Base-by-base conservation (phyloP, 2,888 invertebrate species). In the Acanthacorydalis orientalis region DNA sequence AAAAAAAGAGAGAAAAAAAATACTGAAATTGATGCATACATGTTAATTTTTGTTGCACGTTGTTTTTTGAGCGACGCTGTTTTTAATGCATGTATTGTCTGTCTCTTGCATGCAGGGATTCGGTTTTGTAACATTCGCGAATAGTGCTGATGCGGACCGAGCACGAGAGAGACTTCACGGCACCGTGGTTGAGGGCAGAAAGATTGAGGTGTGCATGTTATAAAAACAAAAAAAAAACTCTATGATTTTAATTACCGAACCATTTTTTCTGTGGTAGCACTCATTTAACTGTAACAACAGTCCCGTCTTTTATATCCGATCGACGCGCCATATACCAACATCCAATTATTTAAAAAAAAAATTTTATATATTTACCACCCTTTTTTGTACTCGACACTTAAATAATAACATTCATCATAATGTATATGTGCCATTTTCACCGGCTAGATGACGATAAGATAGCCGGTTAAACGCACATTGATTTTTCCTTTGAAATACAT, bases 121-220 rank as follows among this genome's bases (percentile, higher is more conserved):
- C 87, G 97, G 97, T 87, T 98, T 98, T 90, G 97, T 98, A 85
- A 98, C 97, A 84, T 98, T 98, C 91, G 95, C 95, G 85, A 93
- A 91, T 87, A 92, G 92, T 83, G 88, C 87, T 81, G 97, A 98
- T 82, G 97, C 97, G 78, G 97, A 97, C 84, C 88, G 91, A 83
- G 97, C 98, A 87, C 92, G 97, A 83, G 95, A 95, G 84, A 92
- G 95, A 84, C 90, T 98, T 80, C 96, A 98, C 86, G 96, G 96
- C 85, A 93, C 95, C 80, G 92, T 96, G 87, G 95, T 97, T 85
- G 98, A 98, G 88, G 97, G 97, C 83, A 87, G 98, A 82, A 98
- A 97, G 85, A 96, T 98, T 84, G 98, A 97, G 93, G 96, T 96
- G 88, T 89, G 88, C 88, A 88, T 89, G 88, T 81, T 23, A 23